Percentiles rank a stretch among this genome's conserved stretches.
phyloP scores from a whole-genome alignment of 2,113 vertebrate species.

The Jaculus jaculus region DNA sequence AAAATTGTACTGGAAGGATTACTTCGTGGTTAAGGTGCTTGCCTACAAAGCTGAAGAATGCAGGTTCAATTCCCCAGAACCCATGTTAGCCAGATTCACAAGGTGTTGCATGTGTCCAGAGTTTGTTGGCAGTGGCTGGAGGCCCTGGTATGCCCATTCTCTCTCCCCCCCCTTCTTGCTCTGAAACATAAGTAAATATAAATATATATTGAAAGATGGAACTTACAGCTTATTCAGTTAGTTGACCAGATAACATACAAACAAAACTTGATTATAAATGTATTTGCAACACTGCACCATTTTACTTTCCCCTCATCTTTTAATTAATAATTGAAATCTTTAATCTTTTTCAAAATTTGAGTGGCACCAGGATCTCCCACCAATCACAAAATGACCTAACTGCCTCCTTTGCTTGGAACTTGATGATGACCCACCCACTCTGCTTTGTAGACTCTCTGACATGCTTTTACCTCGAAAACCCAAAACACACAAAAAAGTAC shows the following conservation, averaged over 20 bases:
- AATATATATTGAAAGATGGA: neutral
- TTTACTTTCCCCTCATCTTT: conserved; percentile 51
- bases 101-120: too few relatives aligned
- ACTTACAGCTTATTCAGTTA: conserved; percentile 8
- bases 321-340: conserved; percentile 49
- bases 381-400: neutral
- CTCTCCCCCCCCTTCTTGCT: too few relatives aligned
- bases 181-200: too few relatives aligned
- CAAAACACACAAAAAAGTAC: neutral
- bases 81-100: too few relatives aligned
- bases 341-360: neutral
- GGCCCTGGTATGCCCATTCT: too few relatives aligned
- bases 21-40: too few relatives aligned
- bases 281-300: neutral
- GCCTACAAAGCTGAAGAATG: too few relatives aligned
- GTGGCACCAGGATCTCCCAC: neutral
- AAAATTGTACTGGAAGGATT: too few relatives aligned
- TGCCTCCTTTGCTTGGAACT: neutral
- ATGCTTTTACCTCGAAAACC: neutral
- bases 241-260: neutral
- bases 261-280: conserved; percentile 46
- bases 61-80: too few relatives aligned
- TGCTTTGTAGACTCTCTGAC: neutral
- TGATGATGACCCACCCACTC: neutral
- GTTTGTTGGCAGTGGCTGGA: too few relatives aligned